These are phyloP conservation scores for Etheostoma spectabile DNA, from an alignment of 2,113 vertebrate genomes.

Conservation along the genomic window DNA sequence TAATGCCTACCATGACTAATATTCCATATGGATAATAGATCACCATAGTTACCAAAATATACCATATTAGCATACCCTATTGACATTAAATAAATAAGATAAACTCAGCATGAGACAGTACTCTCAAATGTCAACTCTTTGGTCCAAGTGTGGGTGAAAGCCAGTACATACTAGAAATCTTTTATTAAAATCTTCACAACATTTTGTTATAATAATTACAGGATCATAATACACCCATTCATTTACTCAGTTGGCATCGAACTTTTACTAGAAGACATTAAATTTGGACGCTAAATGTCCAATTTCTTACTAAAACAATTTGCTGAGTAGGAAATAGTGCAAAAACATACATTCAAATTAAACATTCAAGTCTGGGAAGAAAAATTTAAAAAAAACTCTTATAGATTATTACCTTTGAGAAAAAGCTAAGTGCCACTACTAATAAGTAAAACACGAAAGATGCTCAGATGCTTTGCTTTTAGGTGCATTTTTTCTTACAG, in stretches of 20 bases:
- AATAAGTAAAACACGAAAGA: not conserved
- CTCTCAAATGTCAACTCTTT: not conserved
- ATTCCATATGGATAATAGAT: not conserved
- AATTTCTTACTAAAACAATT: conserved; percentile 2
- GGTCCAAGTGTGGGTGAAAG: no score
- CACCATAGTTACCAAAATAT: not conserved
- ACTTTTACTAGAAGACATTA: not conserved
- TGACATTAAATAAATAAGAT: not conserved
- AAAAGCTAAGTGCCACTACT: conserved; percentile 28
- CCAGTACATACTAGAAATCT: not conserved
- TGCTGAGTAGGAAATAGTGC: not conserved
- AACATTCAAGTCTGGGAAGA: conserved; percentile 11
- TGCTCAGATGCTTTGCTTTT: no score
- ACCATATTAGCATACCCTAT: not conserved
- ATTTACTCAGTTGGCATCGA: conserved; percentile 9
- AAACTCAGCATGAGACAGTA: not conserved
- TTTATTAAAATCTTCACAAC: conserved; percentile 11
- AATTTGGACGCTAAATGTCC: not conserved
- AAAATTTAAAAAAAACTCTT: not conserved
- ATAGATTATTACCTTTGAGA: conserved; percentile 10
- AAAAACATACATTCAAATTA: conserved; percentile 7
- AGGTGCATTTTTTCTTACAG: no score
- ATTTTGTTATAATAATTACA: not conserved
- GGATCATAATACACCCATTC: not conserved
- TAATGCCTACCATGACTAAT: no score